Base-by-base conservation (phyloP, 2,888 invertebrate genomes). In the Parascotia fuliginaria region DNA sequence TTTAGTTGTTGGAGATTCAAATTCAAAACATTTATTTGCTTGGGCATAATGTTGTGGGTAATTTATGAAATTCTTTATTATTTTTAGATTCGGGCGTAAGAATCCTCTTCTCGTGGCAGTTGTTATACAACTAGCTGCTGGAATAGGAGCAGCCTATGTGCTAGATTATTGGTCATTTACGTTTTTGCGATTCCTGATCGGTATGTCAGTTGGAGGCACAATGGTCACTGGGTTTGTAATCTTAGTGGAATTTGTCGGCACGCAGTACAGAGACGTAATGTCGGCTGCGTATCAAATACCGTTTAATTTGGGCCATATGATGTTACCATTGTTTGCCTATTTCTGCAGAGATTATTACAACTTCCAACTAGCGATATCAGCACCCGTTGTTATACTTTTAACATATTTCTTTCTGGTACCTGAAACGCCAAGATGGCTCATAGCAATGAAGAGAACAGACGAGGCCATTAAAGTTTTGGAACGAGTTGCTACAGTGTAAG, bases 351-450 rank as follows among this genome's bases (percentile, higher is more conserved):
- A 95, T 52, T 96, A 94, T 93, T 89, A 93, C 4, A 83, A 92
- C 61, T 94, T 95, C 39, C 95, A 96, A 82, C 83, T 96, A n/a
- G 93, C 93, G 0, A 93, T 95, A 55, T 95, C 95, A 0, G 70
- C 94, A 22, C 94, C 94, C 0, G 87, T 92, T 0, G 72, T 92
- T 24, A 65, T 95, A 19, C 84, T 96, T 47, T 83, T 95, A 11
- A 83, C 92, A 0, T 96, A 95, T 67, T 94, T 95, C 70, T 94
- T 94, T 89, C 74, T 96, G 22, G 79, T 96, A 11, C 96, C 96
- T 0, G 97, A 97, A 83, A 96, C 96, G 1, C 96, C 97, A 0
- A 93, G 97, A 56, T 97, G 96, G 96, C 89, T 97, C 15, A 89
- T 96, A 52, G 95, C 95, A 9, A 93, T 94, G 2, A 96, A 95